Base-by-base conservation (phyloP, 2,888 invertebrate species). In the Sarcophaga rosellei region DNA sequence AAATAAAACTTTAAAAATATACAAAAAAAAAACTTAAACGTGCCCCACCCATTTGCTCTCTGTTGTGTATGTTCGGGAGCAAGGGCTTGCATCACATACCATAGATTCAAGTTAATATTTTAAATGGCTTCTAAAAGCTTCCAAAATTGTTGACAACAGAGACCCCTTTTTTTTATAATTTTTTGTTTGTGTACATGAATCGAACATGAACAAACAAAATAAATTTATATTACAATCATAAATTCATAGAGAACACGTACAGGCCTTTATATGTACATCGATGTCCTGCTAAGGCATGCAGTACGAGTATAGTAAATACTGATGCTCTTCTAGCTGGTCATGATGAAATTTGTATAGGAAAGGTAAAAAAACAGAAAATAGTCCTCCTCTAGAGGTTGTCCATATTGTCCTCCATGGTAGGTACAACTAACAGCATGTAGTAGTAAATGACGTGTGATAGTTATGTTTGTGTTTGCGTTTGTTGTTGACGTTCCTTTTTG, bases 181-280 rank as follows among this genome's bases (percentile, higher is more conserved):
- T 4, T 23, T 4, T 8, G 6, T 3, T n/a, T 45, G 12, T 57
- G 20, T 53, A 20, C 53, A 17, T 53, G 6, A 69, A 79, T 79
- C 53, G 68, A 79, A 84, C 81, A 83, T 69, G 68, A 79, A 76
- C 84, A 75, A 69, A 80, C 80, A 90, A 91, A 91, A 92, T 92
- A 92, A 92, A 91, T 92, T 92, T 91, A 91, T 91, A 92, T 92
- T 92, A 91, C 91, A 90, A 90, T 91, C 92, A 92, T 91, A 92
- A 92, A 92, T 91, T 92, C 90, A 90, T 89, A 89, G 59, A 69
- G 68, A 66, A 83, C 82, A 72, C 69, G 72, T 77, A 73, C 57
- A 25, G 17, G 45, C 21, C 44, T 20, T 53, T 25, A 17, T 20
- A 10, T 2, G n/a, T 25, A 3, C 17, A n/a, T 53, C 17, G 20